A percentile compares a stretch with the other conserved stretches of the same genome.
Evolutionary conservation across 1,140 invertebrate species (phyloP).

Genomic region (Diplogasteroides magnus): DNA sequence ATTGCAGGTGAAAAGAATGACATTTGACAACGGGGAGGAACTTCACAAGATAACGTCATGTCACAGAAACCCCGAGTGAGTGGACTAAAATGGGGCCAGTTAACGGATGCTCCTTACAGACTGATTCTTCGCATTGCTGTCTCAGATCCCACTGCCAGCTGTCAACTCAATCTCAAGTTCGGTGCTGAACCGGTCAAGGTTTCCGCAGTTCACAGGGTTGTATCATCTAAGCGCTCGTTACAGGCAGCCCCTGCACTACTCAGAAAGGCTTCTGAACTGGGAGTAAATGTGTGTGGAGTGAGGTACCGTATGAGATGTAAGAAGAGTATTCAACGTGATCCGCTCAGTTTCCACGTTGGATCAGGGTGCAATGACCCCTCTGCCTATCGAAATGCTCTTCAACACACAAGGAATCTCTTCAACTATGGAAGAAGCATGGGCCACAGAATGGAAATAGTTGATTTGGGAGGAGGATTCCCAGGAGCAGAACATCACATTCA

Average conservation of each 20-base stretch:
- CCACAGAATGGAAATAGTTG: constrained; percentile 47
- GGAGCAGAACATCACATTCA: constrained; percentile 53
- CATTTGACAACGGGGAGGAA: constrained; percentile 91
- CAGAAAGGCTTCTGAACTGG: constrained; percentile 68
- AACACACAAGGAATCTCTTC: constrained; percentile 51
- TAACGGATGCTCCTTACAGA: constrained; percentile 35
- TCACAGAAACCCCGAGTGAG: constrained; percentile 69
- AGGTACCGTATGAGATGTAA: constrained; percentile 5
- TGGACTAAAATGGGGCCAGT: not conserved
- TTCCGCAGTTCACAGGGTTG: too few species aligned
- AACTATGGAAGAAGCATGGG: constrained; percentile 48
- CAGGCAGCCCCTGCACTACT: constrained; percentile 73
- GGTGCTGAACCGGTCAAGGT: constrained; percentile 69
- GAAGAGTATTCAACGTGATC: constrained; percentile 7
- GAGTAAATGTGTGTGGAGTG: constrained; percentile 71
- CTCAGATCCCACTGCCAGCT: constrained; percentile 77
- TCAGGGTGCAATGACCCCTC: constrained; percentile 59
- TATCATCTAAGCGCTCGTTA: not conserved
- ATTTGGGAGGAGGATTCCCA: constrained; percentile 61
- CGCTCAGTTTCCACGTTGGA: constrained; percentile 60
- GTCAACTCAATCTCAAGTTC: constrained; percentile 87
- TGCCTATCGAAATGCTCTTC: constrained; percentile 57
- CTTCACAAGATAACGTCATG: constrained; percentile 80
- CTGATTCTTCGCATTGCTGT: constrained; percentile 84
- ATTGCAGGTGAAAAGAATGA: constrained; percentile 72